Evolutionary conservation across 2,113 vertebrate genomes (phyloP).

Genomic region (Nerophis ophidion): DNA sequence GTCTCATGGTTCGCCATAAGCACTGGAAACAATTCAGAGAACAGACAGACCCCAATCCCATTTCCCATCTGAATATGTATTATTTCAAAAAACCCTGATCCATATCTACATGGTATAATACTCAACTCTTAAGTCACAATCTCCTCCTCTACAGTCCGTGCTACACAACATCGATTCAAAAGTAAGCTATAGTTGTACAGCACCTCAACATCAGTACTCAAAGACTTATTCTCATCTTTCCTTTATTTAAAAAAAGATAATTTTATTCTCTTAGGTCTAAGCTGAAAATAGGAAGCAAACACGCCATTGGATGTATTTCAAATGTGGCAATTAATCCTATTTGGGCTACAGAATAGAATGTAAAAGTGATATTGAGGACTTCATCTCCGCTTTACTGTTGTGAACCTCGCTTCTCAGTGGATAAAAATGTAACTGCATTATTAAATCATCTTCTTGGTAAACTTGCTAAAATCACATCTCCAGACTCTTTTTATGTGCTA

Average conservation of each 20-base stretch:
- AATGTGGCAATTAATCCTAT: slow-evolving; percentile 3
- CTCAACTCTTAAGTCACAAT: slow-evolving; percentile 26
- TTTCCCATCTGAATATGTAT: slow-evolving; percentile 64
- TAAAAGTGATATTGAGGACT: slow-evolving; percentile 23
- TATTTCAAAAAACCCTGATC: slow-evolving; percentile 56
- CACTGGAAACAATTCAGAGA: slow-evolving; percentile 55
- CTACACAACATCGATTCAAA: slow-evolving; percentile 36
- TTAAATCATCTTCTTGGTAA: slow-evolving; percentile 18
- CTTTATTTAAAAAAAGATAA: background rate
- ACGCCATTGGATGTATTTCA: slow-evolving; percentile 33
- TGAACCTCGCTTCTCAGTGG: slow-evolving; percentile 4
- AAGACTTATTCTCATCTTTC: background rate
- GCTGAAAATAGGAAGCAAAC: slow-evolving; percentile 2
- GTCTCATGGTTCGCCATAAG: slow-evolving; percentile 3
- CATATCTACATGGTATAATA: slow-evolving; percentile 56
- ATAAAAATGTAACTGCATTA: slow-evolving; percentile 10
- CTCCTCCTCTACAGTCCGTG: slow-evolving; percentile 24
- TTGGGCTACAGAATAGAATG: slow-evolving; percentile 6
- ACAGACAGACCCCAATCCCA: slow-evolving; percentile 60
- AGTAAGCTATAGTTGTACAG: slow-evolving; percentile 36
- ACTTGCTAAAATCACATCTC: slow-evolving; percentile 30
- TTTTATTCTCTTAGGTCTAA: slow-evolving; percentile 10
- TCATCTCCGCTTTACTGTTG: slow-evolving; percentile 7
- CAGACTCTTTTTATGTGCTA: slow-evolving; percentile 38
- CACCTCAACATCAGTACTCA: slow-evolving; percentile 26